These are phyloP conservation scores for Chionoecetes opilio DNA, from an alignment of 1,140 invertebrate species.

Conservation along the genomic window DNA sequence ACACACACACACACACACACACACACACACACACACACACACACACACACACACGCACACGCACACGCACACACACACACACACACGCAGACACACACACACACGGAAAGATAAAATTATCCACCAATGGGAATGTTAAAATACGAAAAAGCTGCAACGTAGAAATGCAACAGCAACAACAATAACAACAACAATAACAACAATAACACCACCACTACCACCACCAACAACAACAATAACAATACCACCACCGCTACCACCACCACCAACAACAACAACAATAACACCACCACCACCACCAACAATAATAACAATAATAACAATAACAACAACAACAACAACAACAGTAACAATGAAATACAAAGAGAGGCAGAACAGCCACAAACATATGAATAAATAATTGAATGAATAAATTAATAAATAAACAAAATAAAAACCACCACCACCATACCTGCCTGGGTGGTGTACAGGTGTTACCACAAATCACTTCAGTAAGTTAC, in stretches of 20 bases:
- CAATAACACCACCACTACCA: neutral
- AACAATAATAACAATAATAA: neutral
- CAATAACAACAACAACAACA: slow-evolving; percentile 15
- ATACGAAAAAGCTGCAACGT: no score
- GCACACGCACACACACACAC: no score
- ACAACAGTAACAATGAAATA: neutral
- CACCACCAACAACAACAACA: neutral
- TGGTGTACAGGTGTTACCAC: no score
- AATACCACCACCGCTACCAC: neutral
- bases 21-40: no score
- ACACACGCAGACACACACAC: no score
- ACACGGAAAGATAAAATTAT: no score
- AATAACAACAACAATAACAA: neutral
- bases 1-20: no score
- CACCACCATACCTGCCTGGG: neutral
- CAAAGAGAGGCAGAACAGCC: neutral
- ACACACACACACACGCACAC: no score
- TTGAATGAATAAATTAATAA: neutral
- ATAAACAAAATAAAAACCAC: neutral
- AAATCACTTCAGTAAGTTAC: no score
- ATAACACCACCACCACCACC: neutral
- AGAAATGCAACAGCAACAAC: no score
- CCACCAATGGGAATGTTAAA: no score
- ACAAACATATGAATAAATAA: neutral
- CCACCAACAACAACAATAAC: neutral